These are phyloP conservation scores for Magallana gigas DNA, from an alignment of 1,140 invertebrate genomes.

Conservation along the genomic window DNA sequence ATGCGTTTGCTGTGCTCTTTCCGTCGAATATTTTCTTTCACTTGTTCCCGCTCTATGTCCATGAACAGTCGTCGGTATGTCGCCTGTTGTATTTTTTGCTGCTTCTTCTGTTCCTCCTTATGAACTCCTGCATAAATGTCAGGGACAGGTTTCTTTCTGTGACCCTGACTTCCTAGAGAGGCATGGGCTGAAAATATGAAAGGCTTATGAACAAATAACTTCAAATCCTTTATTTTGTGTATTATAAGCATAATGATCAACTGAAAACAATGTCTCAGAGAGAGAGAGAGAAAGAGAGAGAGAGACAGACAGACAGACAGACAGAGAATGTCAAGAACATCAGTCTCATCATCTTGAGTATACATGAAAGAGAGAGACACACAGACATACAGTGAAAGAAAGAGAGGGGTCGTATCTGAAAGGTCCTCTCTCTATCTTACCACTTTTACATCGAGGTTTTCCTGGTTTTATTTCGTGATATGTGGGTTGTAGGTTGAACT, in stretches of 20 bases:
- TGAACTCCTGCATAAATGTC: constrained; percentile 70
- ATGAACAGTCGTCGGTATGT: constrained; percentile 76
- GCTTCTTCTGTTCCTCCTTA: constrained; percentile 65
- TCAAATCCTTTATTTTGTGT: too few relatives aligned
- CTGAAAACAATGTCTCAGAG: too few relatives aligned
- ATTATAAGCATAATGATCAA: too few relatives aligned
- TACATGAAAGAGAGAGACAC: not conserved
- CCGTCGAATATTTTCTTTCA: constrained; percentile 74
- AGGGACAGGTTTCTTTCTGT: constrained; percentile 56
- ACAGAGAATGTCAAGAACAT: not conserved
- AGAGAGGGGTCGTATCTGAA: not conserved
- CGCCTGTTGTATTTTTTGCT: constrained; percentile 68
- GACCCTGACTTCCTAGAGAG: constrained; percentile 44
- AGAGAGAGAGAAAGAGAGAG: too few relatives aligned
- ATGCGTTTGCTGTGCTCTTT: constrained; percentile 74
- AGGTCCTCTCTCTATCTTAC: constrained; percentile 13
- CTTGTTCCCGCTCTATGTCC: constrained; percentile 78
- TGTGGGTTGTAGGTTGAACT: constrained; percentile 59
- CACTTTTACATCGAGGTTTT: constrained; percentile 49
- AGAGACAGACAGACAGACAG: not conserved
- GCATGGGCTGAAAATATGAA: constrained; percentile 43
- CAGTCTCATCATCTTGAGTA: too few relatives aligned
- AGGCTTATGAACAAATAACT: not conserved
- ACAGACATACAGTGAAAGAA: not conserved
- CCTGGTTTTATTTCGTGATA: constrained; percentile 53